Base-by-base conservation (phyloP, 2,888 invertebrate species). In the Taenaris catops region DNA sequence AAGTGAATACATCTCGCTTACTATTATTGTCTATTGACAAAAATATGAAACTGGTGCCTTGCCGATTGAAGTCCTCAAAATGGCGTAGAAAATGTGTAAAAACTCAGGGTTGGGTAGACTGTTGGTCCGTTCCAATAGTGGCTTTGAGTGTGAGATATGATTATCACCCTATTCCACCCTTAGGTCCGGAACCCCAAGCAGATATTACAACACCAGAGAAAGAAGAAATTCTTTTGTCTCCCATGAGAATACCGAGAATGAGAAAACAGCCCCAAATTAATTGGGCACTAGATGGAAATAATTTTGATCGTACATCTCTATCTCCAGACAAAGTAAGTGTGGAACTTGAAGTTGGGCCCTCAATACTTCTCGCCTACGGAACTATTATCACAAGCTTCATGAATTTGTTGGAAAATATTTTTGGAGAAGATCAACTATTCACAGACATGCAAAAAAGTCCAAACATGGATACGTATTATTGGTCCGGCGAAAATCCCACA, bases 121-220 rank as follows among this genome's bases (percentile, higher is more conserved):
- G 97, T 63, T 97, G 97, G 97, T 94, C 94, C 25, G 96, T 98
- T 3, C 97, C 97, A 0, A 97, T 97, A 44, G 94, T 97, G 2
- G 96, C 97, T 0, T 84, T 98, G 8, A 96, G 95, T 51, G 95
- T 99, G 31, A 91, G 92, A 44, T 98, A 97, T 69, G 91, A 91
- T 8, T 98, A 97, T 70, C 97, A 98, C 73, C 97, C 98, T 0
- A 93, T 95, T 61, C 96, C 97, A 1, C 94, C 96, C 0, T 70
- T 96, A 21, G 95, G 96, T 0, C 96, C 95, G 0, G 92, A 93
- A 49, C 95, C 96, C 0, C 96, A 96, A 78, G 96, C 96, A 0
- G 95, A 96, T 57, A 95, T 96, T 11, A 96, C 97, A 1, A 97
- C 97, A 1, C 97, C 97, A 0, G 96, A 97, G 59, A 96, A 96